Percentiles rank a stretch among this genome's conserved stretches.
phyloP scores from a whole-genome alignment of 1,140 invertebrate species.

The Lycorma delicatula region DNA sequence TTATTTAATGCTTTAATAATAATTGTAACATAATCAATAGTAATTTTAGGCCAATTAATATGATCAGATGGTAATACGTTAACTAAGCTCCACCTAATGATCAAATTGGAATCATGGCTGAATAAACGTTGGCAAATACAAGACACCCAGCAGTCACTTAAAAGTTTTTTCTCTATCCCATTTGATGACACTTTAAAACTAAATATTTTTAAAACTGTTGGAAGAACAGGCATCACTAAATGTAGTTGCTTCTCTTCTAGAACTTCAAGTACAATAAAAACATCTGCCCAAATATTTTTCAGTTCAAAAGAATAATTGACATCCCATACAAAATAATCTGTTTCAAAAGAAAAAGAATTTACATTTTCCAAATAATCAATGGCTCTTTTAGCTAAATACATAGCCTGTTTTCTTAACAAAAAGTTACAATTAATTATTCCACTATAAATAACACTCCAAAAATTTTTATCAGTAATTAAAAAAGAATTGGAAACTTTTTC shows the following conservation, averaged over 20 bases:
- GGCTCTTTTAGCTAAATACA: not conserved
- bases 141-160: not conserved
- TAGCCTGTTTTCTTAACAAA: not conserved
- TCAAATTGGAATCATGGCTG: not conserved
- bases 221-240: not conserved
- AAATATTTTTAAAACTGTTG: not conserved
- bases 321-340: not conserved
- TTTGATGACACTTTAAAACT: not conserved
- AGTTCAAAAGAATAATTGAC: not conserved
- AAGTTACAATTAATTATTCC: not conserved
- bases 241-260: slow-evolving; percentile 1
- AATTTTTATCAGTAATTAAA: not conserved
- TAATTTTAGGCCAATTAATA: not conserved
- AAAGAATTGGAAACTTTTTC: too few species aligned
- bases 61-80: not conserved
- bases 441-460: not conserved
- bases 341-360: not conserved
- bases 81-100: not conserved
- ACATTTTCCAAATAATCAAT: not conserved
- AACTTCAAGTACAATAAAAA: not conserved
- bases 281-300: not conserved
- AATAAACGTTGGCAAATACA: not conserved
- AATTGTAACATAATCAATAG: not conserved
- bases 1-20: not conserved
- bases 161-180: not conserved